Percentiles rank a stretch among this genome's conserved stretches.
phyloP scores from a whole-genome alignment of 2,113 vertebrate species.

The Campylomormyrus numenius region DNA sequence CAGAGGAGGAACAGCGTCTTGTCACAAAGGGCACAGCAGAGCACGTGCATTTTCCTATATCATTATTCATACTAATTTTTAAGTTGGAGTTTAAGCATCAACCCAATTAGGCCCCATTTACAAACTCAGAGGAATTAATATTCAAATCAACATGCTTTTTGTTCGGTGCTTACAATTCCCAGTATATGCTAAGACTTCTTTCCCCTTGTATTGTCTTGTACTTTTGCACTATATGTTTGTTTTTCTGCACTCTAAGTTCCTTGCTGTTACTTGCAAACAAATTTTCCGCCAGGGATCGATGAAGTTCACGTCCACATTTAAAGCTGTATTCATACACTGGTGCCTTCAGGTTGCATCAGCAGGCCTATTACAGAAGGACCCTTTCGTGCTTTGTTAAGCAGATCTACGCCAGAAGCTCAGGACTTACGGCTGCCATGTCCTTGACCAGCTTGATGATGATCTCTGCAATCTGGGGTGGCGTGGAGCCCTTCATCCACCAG shows the following conservation, averaged over 20 bases:
- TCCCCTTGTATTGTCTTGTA: not conserved
- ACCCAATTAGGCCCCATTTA: not conserved
- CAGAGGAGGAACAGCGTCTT: too few relatives aligned
- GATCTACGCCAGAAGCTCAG: not conserved
- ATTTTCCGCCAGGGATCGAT: not conserved
- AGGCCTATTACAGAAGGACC: not conserved
- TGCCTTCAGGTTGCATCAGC: not conserved
- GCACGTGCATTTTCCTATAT: not conserved
- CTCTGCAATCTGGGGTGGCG: conserved; percentile 93
- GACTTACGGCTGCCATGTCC: conserved; percentile 95
- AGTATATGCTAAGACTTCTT: not conserved
- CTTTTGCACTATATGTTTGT: not conserved
- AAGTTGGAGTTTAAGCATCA: not conserved
- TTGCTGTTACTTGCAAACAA: not conserved
- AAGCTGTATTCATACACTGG: not conserved
- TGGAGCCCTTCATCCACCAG: conserved; percentile 99
- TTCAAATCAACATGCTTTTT: not conserved
- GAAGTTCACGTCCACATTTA: not conserved
- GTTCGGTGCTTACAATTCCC: not conserved
- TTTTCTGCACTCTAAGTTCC: not conserved
- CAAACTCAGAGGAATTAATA: not conserved
- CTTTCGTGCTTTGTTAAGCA: not conserved
- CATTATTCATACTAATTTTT: not conserved
- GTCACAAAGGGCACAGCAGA: not conserved
- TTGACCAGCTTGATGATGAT: conserved; percentile 98